Evolutionary conservation across 2,113 vertebrate genomes (phyloP).

Genomic region (Terrapene triunguis): DNA sequence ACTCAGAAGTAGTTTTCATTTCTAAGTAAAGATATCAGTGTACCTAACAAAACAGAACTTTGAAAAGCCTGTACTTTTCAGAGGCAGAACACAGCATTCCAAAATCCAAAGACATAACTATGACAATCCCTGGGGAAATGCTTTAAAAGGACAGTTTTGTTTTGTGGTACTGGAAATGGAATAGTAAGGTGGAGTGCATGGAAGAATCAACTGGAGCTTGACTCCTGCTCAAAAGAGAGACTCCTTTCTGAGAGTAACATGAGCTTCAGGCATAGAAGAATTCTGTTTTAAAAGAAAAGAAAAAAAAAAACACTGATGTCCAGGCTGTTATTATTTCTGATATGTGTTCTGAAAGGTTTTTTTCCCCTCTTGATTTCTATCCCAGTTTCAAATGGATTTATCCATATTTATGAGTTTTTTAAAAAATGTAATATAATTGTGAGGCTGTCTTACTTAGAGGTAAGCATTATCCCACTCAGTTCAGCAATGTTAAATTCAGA

Average conservation of each 20-base stretch:
- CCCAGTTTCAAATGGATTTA: not conserved
- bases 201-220: not conserved
- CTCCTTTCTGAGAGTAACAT: not conserved
- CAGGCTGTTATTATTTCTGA: not conserved
- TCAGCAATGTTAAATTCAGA: not conserved
- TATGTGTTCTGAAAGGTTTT: not conserved
- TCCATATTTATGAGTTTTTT: not conserved
- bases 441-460: not conserved
- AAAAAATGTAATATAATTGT: not conserved
- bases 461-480: not conserved
- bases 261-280: not conserved
- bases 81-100: not conserved
- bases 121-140: not conserved
- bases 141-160: not conserved
- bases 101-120: rapidly evolving
- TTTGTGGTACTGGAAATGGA: not conserved
- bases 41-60: not conserved
- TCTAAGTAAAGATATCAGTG: not conserved
- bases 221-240: not conserved
- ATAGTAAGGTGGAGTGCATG: not conserved
- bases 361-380: not conserved
- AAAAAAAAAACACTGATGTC: no score
- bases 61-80: rapidly evolving
- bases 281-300: not conserved
- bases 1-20: not conserved